A percentile compares a stretch with the other conserved stretches of the same genome.
Evolutionary conservation across 2,888 invertebrate genomes (phyloP).

Genomic region (Synanthedon formicaeformis): DNA sequence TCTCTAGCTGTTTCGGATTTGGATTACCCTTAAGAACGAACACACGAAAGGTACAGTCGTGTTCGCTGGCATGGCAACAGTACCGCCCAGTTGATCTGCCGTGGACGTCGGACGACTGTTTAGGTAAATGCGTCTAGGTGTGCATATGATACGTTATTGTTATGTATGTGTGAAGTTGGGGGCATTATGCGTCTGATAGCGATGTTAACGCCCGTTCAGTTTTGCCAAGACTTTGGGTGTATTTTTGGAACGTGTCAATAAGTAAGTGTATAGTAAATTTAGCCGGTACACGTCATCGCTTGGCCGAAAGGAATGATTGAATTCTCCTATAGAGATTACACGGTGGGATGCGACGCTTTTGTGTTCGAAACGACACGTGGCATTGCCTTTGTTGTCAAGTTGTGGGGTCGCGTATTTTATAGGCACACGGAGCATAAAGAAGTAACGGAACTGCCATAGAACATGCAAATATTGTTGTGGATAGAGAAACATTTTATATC

Average conservation of each 20-base stretch:
- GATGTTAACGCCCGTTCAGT: slow-evolving; percentile 68
- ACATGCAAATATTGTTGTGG: neutral
- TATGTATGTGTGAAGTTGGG: slow-evolving; percentile 28
- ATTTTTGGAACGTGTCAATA: slow-evolving; percentile 71
- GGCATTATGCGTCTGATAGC: slow-evolving; percentile 63
- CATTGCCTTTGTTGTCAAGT: slow-evolving; percentile 13
- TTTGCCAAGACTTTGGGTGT: slow-evolving; percentile 62
- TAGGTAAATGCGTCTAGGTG: too few relatives aligned
- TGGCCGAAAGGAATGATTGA: slow-evolving; percentile 46
- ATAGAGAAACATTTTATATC: neutral
- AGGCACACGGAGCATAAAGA: neutral
- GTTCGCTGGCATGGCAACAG: too few relatives aligned
- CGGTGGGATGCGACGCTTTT: slow-evolving; percentile 12
- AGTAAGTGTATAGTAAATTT: slow-evolving; percentile 67
- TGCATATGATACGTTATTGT: neutral
- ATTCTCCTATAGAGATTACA: slow-evolving; percentile 32
- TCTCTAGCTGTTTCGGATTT: too few relatives aligned
- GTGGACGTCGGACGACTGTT: too few relatives aligned
- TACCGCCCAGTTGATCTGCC: too few relatives aligned
- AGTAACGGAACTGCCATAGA: neutral
- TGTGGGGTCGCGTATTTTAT: slow-evolving; percentile 10
- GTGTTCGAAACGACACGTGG: neutral
- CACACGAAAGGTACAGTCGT: too few relatives aligned
- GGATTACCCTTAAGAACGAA: too few relatives aligned
- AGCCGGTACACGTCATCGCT: slow-evolving; percentile 58